Percentiles rank a stretch among this genome's conserved stretches.
phyloP scores from a whole-genome alignment of 2,797 vertebrate genomes.

The Eidolon dupreanum region DNA sequence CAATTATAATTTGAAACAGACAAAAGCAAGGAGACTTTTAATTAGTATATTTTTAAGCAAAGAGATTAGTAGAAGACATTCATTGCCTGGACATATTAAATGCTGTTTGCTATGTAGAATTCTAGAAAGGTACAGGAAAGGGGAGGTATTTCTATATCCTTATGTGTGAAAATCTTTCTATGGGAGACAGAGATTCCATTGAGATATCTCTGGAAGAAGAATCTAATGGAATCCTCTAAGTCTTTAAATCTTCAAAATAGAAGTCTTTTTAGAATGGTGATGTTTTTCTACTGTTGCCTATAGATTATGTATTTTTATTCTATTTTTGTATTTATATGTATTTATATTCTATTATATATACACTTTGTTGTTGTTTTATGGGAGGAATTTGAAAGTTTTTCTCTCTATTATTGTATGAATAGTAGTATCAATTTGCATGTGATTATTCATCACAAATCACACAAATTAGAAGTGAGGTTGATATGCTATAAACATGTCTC shows the following conservation, averaged over 20 bases:
- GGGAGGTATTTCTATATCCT: neutral
- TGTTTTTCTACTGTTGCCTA: neutral
- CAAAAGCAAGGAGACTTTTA: neutral
- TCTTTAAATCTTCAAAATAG: neutral
- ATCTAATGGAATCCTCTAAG: neutral
- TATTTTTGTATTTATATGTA: no score
- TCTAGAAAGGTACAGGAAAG: neutral
- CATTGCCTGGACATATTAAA: neutral
- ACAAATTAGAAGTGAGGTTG: neutral
- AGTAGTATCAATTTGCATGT: neutral
- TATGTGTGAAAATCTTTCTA: neutral
- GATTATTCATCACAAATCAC: neutral
- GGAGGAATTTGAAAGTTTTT: neutral
- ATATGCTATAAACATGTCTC: neutral
- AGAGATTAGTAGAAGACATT: neutral
- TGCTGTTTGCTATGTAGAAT: neutral
- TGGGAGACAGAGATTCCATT: neutral
- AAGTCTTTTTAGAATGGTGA: slow-evolving; percentile 9
- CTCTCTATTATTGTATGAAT: neutral
- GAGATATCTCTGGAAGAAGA: neutral
- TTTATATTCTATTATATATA: neutral
- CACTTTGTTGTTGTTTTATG: neutral
- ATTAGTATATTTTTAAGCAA: slow-evolving; percentile 17
- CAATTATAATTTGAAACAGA: neutral
- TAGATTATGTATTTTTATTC: neutral